Evolutionary conservation across 2,113 vertebrate genomes (phyloP), one percentile per base, ranked within the genome.

Genomic region (Tetrao urogallus): DNA sequence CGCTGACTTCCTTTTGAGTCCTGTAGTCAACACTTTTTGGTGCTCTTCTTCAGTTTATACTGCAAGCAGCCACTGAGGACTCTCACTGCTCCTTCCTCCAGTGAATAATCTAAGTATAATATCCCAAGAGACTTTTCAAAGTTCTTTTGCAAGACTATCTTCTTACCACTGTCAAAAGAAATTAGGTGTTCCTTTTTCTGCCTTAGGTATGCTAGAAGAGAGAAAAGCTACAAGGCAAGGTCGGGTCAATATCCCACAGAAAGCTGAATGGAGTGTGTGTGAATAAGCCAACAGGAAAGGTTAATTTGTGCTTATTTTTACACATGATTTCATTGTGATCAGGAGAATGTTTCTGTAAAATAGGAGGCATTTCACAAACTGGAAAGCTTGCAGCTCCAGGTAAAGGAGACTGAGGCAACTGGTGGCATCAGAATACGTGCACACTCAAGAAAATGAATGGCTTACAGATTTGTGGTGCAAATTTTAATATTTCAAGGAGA

Each of bases 391-490:
- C 2, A 8, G 13, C 5, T 65, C 11, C 12, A 42, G 63, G 24
- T 38, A 78, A 58, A 40, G 24, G 20, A 42, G 18, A 3, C 6
- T 45, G 13, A 45, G 24, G 8, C 54, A 57, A 11, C 8, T 22
- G 16, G 2, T 1, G 2, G 5, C 16, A 4, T 54, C 25, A 42
- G 42, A 47, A 32, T 24, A 13, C 3, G 4, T 1, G 1, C 8
- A 6, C 18, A 28, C 4, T 15, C 28, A 40, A 27, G 25, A 7
- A 66, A 8, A 38, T 1, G 7, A 54, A 27, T 3, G 1, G 3
- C 13, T 74, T 78, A 8, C n/a, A n/a, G 3, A n/a, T 20, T 34
- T 61, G 17, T 4, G 8, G 30, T 38, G 34, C 11, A 60, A 70
- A 42, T 14, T 7, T 7, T 13, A 74, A 28, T 6, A 42, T 38